These are phyloP conservation scores for Stegostoma tigrinum DNA, from an alignment of 2,113 vertebrate species.

Conservation along the genomic window DNA sequence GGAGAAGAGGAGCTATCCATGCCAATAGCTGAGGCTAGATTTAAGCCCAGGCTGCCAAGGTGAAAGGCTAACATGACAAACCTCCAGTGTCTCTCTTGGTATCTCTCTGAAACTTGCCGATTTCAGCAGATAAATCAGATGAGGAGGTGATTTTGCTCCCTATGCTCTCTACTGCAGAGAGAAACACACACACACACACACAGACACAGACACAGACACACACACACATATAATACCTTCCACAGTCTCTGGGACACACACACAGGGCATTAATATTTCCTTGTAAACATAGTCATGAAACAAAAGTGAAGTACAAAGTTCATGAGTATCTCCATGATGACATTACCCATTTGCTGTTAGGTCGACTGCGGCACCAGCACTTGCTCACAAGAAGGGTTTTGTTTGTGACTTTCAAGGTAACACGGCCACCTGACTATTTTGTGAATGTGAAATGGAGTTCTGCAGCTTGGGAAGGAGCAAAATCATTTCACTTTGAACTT, in stretches of 20 bases:
- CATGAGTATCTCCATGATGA: neutral
- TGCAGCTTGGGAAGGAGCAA: neutral
- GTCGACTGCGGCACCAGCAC: neutral
- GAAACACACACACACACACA: neutral
- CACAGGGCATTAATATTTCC: neutral
- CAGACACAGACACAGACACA: neutral
- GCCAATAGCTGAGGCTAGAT: neutral
- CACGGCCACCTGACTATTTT: neutral
- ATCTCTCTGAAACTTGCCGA: neutral
- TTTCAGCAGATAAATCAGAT: neutral
- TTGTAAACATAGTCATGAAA: neutral
- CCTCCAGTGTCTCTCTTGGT: neutral
- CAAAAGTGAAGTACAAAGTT: neutral
- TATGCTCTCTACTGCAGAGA: neutral
- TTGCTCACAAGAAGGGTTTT: neutral
- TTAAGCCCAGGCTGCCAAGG: constrained; percentile 3
- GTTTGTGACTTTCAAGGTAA: neutral
- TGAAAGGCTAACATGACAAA: neutral
- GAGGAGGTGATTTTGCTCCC: neutral
- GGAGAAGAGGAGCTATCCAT: neutral
- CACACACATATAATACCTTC: neutral
- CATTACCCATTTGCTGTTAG: neutral
- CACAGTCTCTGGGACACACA: neutral
- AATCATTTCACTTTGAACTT: neutral
- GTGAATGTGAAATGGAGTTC: neutral